Percentiles rank a stretch among this genome's conserved stretches.
phyloP scores from a whole-genome alignment of 2,113 vertebrate genomes.

The Rhinolophus sinicus region DNA sequence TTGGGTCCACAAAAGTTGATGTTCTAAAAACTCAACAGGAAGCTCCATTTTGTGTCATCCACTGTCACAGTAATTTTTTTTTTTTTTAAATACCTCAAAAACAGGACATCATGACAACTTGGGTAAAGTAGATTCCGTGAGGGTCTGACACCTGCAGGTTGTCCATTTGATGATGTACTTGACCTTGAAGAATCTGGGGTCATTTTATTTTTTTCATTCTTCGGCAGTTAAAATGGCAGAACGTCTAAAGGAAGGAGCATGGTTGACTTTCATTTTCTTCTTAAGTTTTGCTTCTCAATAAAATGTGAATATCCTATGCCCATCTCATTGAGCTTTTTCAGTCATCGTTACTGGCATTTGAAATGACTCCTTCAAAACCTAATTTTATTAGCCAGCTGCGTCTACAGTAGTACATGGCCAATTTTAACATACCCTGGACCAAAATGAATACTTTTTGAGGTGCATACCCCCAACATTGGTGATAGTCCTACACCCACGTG shows the following conservation, averaged over 20 bases:
- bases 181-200: slow-evolving; percentile 61
- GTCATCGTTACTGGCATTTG: slow-evolving; percentile 43
- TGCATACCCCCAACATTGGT: slow-evolving; percentile 25
- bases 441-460: slow-evolving; percentile 47
- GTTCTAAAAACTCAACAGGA: slow-evolving; percentile 74
- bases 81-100: slow-evolving; percentile 84
- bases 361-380: slow-evolving; percentile 35
- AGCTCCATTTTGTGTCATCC: slow-evolving; percentile 78
- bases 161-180: slow-evolving; percentile 46
- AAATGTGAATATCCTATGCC: slow-evolving; percentile 67
- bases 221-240: slow-evolving; percentile 52
- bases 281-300: slow-evolving; percentile 50
- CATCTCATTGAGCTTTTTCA: slow-evolving; percentile 61
- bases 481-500: neutral
- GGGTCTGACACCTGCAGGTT: slow-evolving; percentile 45
- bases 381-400: neutral
- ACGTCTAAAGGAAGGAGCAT: neutral
- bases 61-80: slow-evolving; percentile 73
- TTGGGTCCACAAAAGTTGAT: slow-evolving; percentile 71
- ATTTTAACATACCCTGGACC: slow-evolving; percentile 59
- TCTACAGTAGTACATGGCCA: neutral
- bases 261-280: neutral
- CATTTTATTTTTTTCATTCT: slow-evolving; percentile 59
- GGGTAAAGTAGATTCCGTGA: slow-evolving; percentile 9
- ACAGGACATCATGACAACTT: slow-evolving; percentile 73